phyloP scores from a whole-genome alignment of 2,888 invertebrate species.

The Cerastoderma edule region DNA sequence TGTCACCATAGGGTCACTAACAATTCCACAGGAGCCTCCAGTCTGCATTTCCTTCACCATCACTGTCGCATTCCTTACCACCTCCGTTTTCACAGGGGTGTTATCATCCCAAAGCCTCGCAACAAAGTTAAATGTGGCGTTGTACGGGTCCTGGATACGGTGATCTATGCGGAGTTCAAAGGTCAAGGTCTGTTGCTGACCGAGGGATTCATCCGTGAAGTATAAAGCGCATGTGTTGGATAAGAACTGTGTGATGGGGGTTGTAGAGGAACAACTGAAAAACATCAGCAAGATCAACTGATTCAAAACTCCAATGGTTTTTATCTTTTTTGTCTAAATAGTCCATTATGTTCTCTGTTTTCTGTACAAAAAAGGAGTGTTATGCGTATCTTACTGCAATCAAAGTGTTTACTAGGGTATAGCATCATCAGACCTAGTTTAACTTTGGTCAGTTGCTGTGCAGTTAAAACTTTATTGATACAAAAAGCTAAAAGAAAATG shows the following conservation, averaged over 20 bases:
- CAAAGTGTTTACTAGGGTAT: too few relatives aligned
- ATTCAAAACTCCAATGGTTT: too few relatives aligned
- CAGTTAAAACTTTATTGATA: too few relatives aligned
- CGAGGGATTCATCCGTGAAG: constrained; percentile 2
- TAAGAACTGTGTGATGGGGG: constrained; percentile 31
- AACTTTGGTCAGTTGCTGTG: too few relatives aligned
- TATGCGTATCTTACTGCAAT: too few relatives aligned
- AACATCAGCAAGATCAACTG: not conserved
- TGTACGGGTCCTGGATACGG: constrained; percentile 16
- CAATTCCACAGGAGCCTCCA: constrained; percentile 62
- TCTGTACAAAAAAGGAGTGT: too few relatives aligned
- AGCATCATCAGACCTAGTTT: too few relatives aligned
- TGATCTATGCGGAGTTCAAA: constrained; percentile 36
- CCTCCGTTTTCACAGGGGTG: constrained; percentile 6
- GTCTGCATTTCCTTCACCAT: constrained; percentile 58
- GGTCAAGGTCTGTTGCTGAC: constrained; percentile 3
- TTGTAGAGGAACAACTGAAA: constrained; percentile 4
- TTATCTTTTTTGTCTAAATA: too few relatives aligned
- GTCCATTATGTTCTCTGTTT: too few relatives aligned
- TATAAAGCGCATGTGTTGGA: constrained; percentile 22
- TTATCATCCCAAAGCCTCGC: constrained; percentile 41
- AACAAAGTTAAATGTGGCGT: constrained; percentile 36
- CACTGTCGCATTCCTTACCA: constrained; percentile 27
- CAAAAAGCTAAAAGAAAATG: too few relatives aligned
- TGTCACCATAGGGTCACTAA: constrained; percentile 67